Percentiles rank a stretch among this genome's conserved stretches.
phyloP scores from a whole-genome alignment of 2,888 invertebrate species.

The Sepiola atlantica region DNA sequence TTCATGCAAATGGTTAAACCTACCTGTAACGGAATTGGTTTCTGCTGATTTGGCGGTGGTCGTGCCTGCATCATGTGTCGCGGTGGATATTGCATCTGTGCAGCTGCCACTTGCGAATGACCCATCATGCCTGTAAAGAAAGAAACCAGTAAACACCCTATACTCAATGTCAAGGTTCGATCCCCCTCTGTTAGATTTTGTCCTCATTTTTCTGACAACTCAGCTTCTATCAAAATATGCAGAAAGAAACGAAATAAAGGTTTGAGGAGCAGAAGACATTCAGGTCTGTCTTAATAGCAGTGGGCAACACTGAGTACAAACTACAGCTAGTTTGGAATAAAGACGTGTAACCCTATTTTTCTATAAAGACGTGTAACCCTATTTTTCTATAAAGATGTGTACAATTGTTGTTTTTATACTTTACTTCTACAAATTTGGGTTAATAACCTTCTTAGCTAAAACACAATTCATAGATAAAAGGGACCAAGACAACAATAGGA shows the following conservation, averaged over 20 bases:
- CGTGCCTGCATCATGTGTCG: conserved; percentile 33
- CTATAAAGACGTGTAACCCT: no score
- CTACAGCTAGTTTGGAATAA: no score
- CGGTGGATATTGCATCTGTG: conserved; percentile 14
- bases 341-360: no score
- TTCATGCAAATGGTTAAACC: background rate
- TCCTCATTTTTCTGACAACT: background rate
- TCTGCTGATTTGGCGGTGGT: background rate
- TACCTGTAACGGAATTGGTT: conserved; percentile 34
- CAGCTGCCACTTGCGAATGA: background rate
- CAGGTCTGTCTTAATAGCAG: no score
- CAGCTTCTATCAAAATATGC: background rate
- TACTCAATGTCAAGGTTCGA: background rate
- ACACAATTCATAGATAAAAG: no score
- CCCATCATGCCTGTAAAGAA: conserved; percentile 32
- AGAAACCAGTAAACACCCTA: conserved; percentile 33
- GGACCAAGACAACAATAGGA: no score
- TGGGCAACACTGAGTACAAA: no score
- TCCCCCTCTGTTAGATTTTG: background rate
- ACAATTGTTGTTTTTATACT: no score
- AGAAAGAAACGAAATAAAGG: background rate
- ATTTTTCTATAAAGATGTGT: no score
- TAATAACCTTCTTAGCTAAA: no score
- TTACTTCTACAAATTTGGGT: no score
- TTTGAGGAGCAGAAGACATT: background rate